Conservation (phyloP, 2,113 vertebrate genomes). For the Daphoenositta chrysoptera region DNA sequence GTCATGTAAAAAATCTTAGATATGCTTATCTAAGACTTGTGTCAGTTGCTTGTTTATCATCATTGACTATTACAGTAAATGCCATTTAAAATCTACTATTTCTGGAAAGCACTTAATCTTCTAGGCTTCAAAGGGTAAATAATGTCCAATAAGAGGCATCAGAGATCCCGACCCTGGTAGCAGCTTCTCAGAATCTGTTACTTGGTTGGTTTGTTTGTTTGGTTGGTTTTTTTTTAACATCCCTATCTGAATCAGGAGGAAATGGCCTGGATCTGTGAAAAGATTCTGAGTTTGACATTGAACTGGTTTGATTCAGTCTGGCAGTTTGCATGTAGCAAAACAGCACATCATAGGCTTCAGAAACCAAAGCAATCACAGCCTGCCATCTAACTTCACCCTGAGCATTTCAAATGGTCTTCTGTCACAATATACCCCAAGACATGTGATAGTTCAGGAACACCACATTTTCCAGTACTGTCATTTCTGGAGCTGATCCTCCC, state of each 20-base stretch:
- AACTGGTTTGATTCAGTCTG: background rate
- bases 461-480: background rate
- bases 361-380: background rate
- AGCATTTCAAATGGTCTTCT: background rate
- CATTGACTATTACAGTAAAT: background rate
- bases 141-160: background rate
- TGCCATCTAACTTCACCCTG: background rate
- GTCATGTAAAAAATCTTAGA: background rate
- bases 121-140: background rate
- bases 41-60: background rate
- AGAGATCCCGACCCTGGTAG: fast-evolving
- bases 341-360: background rate
- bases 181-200: background rate
- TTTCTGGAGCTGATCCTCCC: background rate
- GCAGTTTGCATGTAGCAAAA: background rate
- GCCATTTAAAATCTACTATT: background rate
- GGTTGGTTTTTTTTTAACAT: background rate
- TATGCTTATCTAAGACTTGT: background rate
- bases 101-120: background rate
- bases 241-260: background rate
- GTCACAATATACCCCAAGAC: background rate
- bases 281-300: background rate
- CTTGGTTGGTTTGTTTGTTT: background rate
- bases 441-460: background rate
- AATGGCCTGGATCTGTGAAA: background rate